phyloP scores from a whole-genome alignment of 2,888 invertebrate species.

The Sycophila texana region DNA sequence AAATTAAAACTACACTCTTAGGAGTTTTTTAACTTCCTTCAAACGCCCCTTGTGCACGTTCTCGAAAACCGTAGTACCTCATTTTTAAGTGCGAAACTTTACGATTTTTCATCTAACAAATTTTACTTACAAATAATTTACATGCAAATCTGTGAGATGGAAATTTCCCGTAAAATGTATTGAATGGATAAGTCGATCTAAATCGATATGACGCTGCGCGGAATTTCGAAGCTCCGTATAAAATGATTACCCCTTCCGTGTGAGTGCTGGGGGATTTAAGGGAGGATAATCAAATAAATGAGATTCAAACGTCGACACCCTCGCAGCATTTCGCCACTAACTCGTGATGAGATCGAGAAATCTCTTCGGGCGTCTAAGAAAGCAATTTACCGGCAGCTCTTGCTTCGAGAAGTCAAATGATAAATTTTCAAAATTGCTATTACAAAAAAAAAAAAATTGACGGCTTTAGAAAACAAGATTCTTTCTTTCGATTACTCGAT shows the following conservation, averaged over 20 bases:
- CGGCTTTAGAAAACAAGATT: conserved; percentile 3
- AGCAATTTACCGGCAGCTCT: not conserved
- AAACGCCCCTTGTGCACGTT: no score
- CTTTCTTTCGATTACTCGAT: not conserved
- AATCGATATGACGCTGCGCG: conserved; percentile 35
- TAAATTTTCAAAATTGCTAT: conserved; percentile 49
- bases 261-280: conserved; percentile 57
- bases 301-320: conserved; percentile 64
- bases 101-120: no score
- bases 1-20: no score
- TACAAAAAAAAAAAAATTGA: conserved; percentile 55
- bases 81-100: no score
- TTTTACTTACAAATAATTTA: no score
- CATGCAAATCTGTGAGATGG: no score
- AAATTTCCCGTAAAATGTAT: no score
- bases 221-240: conserved; percentile 20
- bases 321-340: conserved; percentile 53
- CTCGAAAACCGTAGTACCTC: no score
- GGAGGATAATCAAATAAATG: conserved; percentile 66
- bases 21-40: no score
- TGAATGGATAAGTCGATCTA: not conserved
- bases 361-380: not conserved
- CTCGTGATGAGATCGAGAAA: conserved; percentile 51
- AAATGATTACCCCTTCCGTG: conserved; percentile 9
- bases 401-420: conserved; percentile 29